A percentile compares a stretch with the other conserved stretches of the same genome.
Evolutionary conservation across 2,113 vertebrate genomes (phyloP).

Genomic region (Oxygymnocypris stewartii): DNA sequence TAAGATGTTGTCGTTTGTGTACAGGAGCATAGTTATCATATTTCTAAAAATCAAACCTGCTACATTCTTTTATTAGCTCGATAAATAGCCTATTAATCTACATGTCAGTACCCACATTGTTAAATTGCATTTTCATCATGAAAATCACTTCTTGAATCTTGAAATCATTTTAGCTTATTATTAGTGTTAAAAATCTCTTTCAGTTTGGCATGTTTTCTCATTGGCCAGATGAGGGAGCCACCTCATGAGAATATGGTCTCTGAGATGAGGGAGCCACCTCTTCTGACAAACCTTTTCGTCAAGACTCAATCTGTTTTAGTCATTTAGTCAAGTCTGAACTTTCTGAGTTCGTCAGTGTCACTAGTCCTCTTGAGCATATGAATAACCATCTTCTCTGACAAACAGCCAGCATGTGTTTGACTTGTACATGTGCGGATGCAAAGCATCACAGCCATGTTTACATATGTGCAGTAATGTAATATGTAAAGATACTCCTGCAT

Average conservation of each 20-base stretch:
- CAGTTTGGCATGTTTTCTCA: neutral
- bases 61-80: neutral
- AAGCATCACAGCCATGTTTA: neutral
- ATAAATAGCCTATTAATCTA: neutral
- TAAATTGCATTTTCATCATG: neutral
- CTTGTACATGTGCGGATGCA: neutral
- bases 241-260: too few relatives aligned
- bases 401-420: neutral
- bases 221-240: too few relatives aligned
- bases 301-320: neutral
- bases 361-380: neutral
- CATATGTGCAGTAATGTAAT: neutral
- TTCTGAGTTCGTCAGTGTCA: neutral
- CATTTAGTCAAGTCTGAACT: neutral
- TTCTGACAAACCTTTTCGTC: neutral
- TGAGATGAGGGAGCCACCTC: neutral
- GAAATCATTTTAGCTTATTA: neutral
- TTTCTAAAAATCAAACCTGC: neutral
- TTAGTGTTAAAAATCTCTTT: neutral
- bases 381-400: neutral
- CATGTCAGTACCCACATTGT: neutral
- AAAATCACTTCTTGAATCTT: neutral
- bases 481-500: neutral
- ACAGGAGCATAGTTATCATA: neutral
- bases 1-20: too few relatives aligned